These are phyloP conservation scores for Ypsolopha sequella DNA, from an alignment of 2,888 invertebrate genomes.

Conservation along the genomic window DNA sequence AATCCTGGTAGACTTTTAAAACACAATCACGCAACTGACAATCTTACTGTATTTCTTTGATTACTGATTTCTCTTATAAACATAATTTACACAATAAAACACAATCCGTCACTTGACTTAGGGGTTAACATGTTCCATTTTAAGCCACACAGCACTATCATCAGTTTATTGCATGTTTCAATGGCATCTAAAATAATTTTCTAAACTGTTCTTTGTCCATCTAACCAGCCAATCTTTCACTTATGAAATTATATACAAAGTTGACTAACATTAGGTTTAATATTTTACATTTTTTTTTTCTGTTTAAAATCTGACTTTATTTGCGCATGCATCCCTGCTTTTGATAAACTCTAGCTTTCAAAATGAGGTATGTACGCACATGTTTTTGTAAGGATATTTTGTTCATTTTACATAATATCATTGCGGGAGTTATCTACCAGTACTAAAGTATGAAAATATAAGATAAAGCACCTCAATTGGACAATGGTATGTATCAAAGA, in stretches of 20 bases:
- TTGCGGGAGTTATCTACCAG: constrained; percentile 68
- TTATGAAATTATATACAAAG: constrained; percentile 67
- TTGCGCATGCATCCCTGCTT: constrained; percentile 26
- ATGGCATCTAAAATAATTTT: constrained; percentile 54
- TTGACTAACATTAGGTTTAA: constrained; percentile 45
- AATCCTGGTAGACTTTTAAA: constrained; percentile 81
- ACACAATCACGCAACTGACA: constrained; percentile 76
- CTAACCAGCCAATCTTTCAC: constrained; percentile 40
- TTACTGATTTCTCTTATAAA: constrained; percentile 67
- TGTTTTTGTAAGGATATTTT: constrained; percentile 38
- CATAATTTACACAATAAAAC: constrained; percentile 70
- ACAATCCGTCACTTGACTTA: constrained; percentile 64
- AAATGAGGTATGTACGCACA: constrained; percentile 31
- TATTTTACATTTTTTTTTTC: constrained; percentile 52
- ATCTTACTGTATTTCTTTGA: constrained; percentile 63
- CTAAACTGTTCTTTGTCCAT: constrained; percentile 54
- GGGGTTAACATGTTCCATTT: constrained; percentile 55
- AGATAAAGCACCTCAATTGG: constrained; percentile 72
- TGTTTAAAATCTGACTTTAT: constrained; percentile 25
- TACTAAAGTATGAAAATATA: constrained; percentile 73
- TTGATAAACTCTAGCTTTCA: constrained; percentile 36
- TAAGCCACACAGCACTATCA: constrained; percentile 64
- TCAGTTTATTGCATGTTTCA: constrained; percentile 66
- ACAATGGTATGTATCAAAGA: constrained; percentile 72
- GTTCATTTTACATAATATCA: constrained; percentile 47